Base-by-base conservation (phyloP, 2,888 invertebrate species). In the Polyploca ridens region DNA sequence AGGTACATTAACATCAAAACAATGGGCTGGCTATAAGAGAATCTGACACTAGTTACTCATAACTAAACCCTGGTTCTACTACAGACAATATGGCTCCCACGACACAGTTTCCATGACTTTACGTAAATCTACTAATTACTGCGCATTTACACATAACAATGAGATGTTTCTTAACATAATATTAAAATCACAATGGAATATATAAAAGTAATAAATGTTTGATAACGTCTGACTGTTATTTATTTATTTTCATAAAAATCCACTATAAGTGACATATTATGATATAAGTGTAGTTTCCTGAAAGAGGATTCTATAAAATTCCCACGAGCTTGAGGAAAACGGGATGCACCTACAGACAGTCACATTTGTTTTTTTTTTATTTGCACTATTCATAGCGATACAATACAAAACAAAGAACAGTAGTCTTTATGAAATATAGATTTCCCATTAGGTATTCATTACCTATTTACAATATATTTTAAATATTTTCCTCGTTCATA, bases 81-180 rank as follows among this genome's bases (percentile, higher is more conserved):
- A 27, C 67, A 82, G 75, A 91, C 90, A 92, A 91, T 90, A 85
- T 81, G 77, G 66, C 81, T 93, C 93, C 84, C 93, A 93, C 93
- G 93, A 74, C 91, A 93, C 76, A 76, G 88, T 93, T 94, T 90
- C 90, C 93, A 93, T 83, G 88, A 76, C 70, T 91, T 92, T 91
- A 90, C 91, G 91, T 90, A 92, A 93, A 92, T 79, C 83, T 71
- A 75, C 85, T 91, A 91, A 91, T 90, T 89, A 88, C 81, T 72
- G 76, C 79, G 78, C 82, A 77, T 87, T 88, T 84, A 82, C 82
- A 79, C 82, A 85, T 84, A 86, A 90, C 86, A 85, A 88, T 85
- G 82, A 81, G 81, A 81, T 78, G 80, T 87, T 88, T 85, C 86
- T 81, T 84, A 78, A 78, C 71, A 72, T 70, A 75, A 72, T 58